Conservation (phyloP, 2,797 vertebrate species). For the Schizopygopsis malacanthus region DNA sequence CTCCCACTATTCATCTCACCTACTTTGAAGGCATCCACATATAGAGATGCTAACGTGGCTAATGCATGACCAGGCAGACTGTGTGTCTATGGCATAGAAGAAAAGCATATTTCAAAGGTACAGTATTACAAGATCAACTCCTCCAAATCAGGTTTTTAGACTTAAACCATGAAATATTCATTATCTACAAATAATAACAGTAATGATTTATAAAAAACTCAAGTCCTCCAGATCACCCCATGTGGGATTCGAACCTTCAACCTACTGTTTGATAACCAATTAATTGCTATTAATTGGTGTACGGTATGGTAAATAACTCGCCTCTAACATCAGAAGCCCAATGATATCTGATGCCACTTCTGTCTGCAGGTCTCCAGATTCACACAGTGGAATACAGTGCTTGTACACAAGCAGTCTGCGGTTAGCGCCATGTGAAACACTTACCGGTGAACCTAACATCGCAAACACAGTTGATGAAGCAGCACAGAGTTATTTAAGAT, state of each 20-base stretch:
- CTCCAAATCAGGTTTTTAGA: neutral
- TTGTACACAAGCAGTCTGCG: conserved; percentile 87
- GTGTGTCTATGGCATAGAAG: conserved; percentile 78
- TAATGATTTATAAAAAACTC: neutral
- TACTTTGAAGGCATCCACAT: conserved; percentile 85
- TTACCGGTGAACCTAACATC: conserved; percentile 85
- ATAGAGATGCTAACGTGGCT: conserved; percentile 85
- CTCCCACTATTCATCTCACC: conserved; percentile 88
- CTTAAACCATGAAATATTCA: neutral
- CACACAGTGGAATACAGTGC: conserved; percentile 87
- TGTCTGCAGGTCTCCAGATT: conserved; percentile 91
- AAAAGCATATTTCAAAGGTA: neutral
- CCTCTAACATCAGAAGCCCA: conserved; percentile 95
- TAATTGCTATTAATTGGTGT: neutral
- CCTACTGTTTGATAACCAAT: neutral
- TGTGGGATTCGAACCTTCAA: neutral
- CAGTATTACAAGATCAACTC: neutral
- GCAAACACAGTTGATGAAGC: neutral
- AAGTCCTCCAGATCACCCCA: neutral
- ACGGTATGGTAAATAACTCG: conserved; percentile 59
- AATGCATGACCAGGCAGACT: conserved; percentile 81
- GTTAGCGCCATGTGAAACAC: conserved; percentile 77
- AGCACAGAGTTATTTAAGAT: neutral
- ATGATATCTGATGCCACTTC: conserved; percentile 89
- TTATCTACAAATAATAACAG: neutral